These are phyloP conservation scores for Athene cunicularia DNA, from an alignment of 2,113 vertebrate genomes.

Conservation along the genomic window DNA sequence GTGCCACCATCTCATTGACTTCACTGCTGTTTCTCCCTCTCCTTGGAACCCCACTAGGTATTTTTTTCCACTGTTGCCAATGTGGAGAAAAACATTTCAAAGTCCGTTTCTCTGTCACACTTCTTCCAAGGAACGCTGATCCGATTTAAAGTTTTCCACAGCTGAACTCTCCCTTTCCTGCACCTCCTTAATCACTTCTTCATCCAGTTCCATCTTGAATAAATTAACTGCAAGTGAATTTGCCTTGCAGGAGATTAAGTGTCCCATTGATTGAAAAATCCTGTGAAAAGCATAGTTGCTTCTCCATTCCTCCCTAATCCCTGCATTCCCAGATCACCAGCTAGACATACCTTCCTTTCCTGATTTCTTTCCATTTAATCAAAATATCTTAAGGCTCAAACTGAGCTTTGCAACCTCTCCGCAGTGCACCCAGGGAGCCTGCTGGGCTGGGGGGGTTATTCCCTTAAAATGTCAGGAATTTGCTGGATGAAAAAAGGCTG, in stretches of 20 bases:
- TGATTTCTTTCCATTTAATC: not conserved
- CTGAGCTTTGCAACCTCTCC: not conserved
- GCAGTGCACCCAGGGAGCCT: not conserved
- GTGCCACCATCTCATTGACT: not conserved
- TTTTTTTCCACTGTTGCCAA: not conserved
- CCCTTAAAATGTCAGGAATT: not conserved
- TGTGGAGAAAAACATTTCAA: not conserved
- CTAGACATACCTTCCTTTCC: not conserved
- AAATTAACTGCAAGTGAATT: conserved; percentile 50
- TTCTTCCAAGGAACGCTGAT: not conserved
- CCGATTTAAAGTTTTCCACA: not conserved
- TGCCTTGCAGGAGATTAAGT: conserved; percentile 55
- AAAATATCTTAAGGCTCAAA: not conserved
- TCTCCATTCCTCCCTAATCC: conserved; percentile 15
- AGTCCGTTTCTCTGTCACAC: not conserved
- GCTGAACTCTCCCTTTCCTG: not conserved
- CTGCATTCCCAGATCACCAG: not conserved
- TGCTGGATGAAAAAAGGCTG: not conserved
- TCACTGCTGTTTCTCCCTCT: not conserved
- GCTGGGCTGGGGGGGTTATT: not conserved
- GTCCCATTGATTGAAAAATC: conserved; percentile 55
- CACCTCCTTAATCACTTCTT: conserved; percentile 17
- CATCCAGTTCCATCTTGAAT: conserved; percentile 57
- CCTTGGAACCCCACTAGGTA: not conserved
- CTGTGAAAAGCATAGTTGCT: not conserved